Conservation (phyloP, 2,888 invertebrate genomes). For the Drosophila kuntzei region DNA sequence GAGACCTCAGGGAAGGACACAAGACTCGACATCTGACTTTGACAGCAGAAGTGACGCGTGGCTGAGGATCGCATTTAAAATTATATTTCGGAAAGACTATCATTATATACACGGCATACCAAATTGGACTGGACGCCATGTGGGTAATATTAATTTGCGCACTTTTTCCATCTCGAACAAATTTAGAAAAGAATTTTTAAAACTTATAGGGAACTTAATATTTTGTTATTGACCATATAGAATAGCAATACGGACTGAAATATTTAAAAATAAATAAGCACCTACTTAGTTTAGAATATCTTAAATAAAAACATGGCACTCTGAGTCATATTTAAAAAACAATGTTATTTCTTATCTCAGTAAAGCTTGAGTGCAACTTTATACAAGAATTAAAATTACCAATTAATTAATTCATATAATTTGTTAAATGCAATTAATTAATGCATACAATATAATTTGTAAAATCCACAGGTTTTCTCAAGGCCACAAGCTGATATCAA, state of each 20-base stretch:
- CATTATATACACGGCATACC: slow-evolving; percentile 16
- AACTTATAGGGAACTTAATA: neutral
- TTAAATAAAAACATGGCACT: neutral
- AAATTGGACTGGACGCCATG: slow-evolving; percentile 34
- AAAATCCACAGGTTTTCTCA: neutral
- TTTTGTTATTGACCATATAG: slow-evolving; percentile 15
- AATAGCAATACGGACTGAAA: slow-evolving; percentile 14
- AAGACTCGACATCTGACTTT: slow-evolving; percentile 16
- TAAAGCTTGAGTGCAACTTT: no score
- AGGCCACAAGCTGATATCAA: neutral
- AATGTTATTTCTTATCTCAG: neutral
- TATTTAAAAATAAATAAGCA: neutral
- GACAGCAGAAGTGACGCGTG: slow-evolving; percentile 35
- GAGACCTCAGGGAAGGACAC: slow-evolving; percentile 39
- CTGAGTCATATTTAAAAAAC: neutral
- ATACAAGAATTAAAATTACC: neutral
- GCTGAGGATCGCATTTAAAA: slow-evolving; percentile 28
- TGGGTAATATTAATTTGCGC: slow-evolving; percentile 34
- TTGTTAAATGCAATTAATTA: neutral
- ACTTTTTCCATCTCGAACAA: slow-evolving; percentile 48
- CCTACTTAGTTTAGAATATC: slow-evolving; percentile 20
- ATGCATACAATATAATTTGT: neutral
- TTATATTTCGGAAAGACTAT: neutral
- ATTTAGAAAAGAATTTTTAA: slow-evolving; percentile 17
- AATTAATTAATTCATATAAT: neutral